A percentile compares a stretch with the other conserved stretches of the same genome.
Evolutionary conservation across 2,797 vertebrate genomes (phyloP).

Genomic region (Tympanoctomys barrerae): DNA sequence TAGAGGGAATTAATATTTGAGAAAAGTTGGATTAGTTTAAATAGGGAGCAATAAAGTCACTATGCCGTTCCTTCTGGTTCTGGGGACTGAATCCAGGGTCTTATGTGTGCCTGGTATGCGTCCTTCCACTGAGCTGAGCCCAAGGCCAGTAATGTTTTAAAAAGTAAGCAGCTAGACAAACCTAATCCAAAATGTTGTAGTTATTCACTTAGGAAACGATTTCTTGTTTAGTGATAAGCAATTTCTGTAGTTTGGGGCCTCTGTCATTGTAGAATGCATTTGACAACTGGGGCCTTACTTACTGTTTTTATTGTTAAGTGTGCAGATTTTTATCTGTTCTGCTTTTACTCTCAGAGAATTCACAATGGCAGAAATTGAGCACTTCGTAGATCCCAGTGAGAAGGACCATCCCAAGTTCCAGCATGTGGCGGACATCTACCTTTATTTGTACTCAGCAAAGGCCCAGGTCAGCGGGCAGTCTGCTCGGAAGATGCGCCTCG

Average conservation of each 20-base stretch:
- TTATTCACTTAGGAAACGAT: background rate
- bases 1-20: constrained; percentile 25
- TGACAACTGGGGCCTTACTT: background rate
- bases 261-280: background rate
- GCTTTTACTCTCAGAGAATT: constrained; percentile 92
- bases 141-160: background rate
- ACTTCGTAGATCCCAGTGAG: constrained; percentile 98
- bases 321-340: background rate
- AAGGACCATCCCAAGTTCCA: constrained; percentile 97
- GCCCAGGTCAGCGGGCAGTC: constrained; percentile 98
- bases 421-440: constrained; percentile 93
- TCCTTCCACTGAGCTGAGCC: background rate
- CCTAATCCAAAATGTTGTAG: background rate
- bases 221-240: background rate
- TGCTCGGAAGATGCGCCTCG: constrained; percentile 94
- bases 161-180: background rate
- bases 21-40: constrained; percentile 6
- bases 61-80: background rate
- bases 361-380: constrained; percentile 99
- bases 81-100: background rate
- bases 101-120: background rate
- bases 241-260: background rate
- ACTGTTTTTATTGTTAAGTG: background rate
- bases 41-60: background rate
- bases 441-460: constrained; percentile 96